Base-by-base conservation (phyloP, 1,140 invertebrate species). In the Rhynchophorus ferrugineus region DNA sequence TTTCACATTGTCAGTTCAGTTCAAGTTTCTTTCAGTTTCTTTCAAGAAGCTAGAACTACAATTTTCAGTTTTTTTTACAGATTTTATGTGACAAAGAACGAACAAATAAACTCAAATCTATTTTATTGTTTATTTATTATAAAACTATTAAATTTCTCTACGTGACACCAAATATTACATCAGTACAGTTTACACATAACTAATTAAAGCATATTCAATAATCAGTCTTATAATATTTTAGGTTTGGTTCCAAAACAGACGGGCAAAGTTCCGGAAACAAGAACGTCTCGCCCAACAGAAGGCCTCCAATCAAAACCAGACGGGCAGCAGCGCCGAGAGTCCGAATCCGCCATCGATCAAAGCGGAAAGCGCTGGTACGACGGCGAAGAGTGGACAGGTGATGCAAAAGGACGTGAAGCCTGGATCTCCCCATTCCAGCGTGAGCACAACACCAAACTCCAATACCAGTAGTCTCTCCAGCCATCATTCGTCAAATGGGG, bases 201-300 rank as follows among this genome's bases (percentile, higher is more conserved):
- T n/a, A n/a, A n/a, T n/a, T n/a, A n/a, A n/a, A n/a, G n/a, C n/a
- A n/a, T n/a, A n/a, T n/a, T n/a, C n/a, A n/a, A n/a, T n/a, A n/a
- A n/a, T n/a, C n/a, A n/a, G n/a, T n/a, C n/a, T n/a, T n/a, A n/a
- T n/a, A 36, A 20, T 54, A 54, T 76, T 79, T 8, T 75, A 95
- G 90, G 91, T 95, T 0, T 94, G 91, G 91, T 95, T 95, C 67
- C 91, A 94, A 75, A 95, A 94, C 66, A 73, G 91, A 37, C 75
- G 91, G 33, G 91, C 91, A 1, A 95, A 94, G 70, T 92, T 93
- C 65, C 77, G 93, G 16, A 95, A 95, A 72, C 91, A 95, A 66
- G 92, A 96, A 71, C 73, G 86, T 14, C 66, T 89, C 38, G 84
- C 85, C 1, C 86, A 89, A 62, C 87, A 89, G 65, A 89, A 88